These are phyloP conservation scores for Drosophila mettleri DNA, from an alignment of 2,888 invertebrate genomes.

Conservation along the genomic window DNA sequence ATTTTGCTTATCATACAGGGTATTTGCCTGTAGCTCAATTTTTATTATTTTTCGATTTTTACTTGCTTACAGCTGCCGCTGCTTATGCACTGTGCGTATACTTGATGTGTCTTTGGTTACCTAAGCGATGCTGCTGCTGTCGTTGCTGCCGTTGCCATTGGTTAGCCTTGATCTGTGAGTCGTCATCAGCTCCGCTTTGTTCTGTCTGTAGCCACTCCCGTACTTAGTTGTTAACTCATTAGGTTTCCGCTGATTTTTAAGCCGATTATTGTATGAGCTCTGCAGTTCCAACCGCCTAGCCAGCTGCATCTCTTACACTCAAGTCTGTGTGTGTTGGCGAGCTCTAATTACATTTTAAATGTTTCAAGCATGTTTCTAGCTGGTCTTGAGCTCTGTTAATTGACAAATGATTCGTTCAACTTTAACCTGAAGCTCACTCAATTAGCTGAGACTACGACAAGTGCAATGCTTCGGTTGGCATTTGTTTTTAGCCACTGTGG, in stretches of 20 bases:
- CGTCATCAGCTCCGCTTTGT: slow-evolving; percentile 1
- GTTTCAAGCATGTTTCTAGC: slow-evolving; percentile 32
- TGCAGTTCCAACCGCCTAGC: slow-evolving; percentile 16
- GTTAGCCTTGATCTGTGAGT: slow-evolving; percentile 55
- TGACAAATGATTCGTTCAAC: slow-evolving; percentile 74
- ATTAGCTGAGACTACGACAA: slow-evolving; percentile 58
- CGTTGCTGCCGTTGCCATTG: slow-evolving; percentile 26
- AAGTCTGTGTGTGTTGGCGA: neutral
- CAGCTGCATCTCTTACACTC: slow-evolving; percentile 25
- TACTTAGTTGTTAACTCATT: slow-evolving; percentile 51
- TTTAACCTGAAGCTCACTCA: slow-evolving; percentile 70
- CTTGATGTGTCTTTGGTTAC: slow-evolving; percentile 70
- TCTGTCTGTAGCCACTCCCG: neutral
- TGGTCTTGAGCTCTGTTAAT: slow-evolving; percentile 51
- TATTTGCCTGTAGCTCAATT: neutral
- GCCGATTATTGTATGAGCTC: slow-evolving; percentile 68
- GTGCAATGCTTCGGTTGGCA: slow-evolving; percentile 5
- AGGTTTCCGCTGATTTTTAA: slow-evolving; percentile 57
- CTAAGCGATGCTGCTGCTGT: slow-evolving; percentile 11
- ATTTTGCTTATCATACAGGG: neutral
- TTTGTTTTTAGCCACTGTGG: slow-evolving; percentile 55
- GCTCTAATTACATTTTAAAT: slow-evolving; percentile 76
- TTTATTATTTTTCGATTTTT: no score
- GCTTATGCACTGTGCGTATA: slow-evolving; percentile 56
- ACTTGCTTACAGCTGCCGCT: slow-evolving; percentile 31